Evolutionary conservation across 2,113 vertebrate species (phyloP), one percentile per base, ranked within the genome.

Genomic region (Odocoileus virginianus): DNA sequence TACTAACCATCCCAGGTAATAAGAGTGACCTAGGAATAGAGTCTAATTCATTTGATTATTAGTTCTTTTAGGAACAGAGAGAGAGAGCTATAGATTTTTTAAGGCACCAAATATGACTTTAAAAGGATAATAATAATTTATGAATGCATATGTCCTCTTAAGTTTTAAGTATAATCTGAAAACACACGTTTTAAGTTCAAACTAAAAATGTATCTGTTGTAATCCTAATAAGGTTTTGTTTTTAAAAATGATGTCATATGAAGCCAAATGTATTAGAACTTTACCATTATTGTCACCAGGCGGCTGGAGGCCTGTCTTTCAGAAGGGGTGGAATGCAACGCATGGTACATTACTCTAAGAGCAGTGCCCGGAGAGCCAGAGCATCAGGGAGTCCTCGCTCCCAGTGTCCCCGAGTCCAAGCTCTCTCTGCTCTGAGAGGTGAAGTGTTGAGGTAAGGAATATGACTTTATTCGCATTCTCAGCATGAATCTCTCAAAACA

Each of bases 1-100:
- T 86, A 43, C 57, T n/a, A 92, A 92, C 23, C 60, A 52, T 17
- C 6, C 19, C 36, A n/a, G 58, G n/a, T 71, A 71, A 36, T 19
- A 82, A 60, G 43, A 93, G 13, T 9, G 67, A 82, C 36, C 61
- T n/a, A 74, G 17, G 6, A 67, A 85, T 36, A 52, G 16, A 87
- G 30, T 43, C 8, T 9, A 87, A 86, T 23, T 97, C 27, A 60
- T 43, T 86, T 55, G 67, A 93, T 90, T 74, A 89, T 88, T 64
- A 82, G 55, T 64, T 89, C 71, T 92, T 96, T 82, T 36, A 54
- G 33, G 91, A 95, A 97, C 45, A 91, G 30, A 60, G 19, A 93
- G 5, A 27, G 55, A 43, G 5, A 12, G 43, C 5, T 84, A 67
- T 52, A 94, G 40, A 82, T 19, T 85, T 87, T 89, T 88, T 79